Base-by-base conservation (phyloP, 2,797 vertebrate genomes). In the Hephaestus fuliginosus region DNA sequence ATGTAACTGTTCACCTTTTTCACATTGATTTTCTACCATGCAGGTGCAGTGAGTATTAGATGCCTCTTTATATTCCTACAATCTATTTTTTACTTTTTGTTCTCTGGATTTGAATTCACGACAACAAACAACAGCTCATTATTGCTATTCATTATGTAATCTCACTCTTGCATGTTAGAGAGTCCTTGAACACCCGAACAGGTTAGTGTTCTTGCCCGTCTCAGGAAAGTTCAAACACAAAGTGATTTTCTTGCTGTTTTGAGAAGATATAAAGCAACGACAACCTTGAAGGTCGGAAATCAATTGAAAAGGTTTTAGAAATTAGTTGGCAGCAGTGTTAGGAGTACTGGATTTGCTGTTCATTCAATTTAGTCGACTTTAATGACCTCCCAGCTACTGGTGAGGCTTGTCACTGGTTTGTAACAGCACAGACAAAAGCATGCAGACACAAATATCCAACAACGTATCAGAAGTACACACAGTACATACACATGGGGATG, bases 301-400 rank as follows among this genome's bases (percentile, higher is more conserved):
- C 61, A 56, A 43, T 80, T 76, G 70, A 28, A 66, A 72, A 68
- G 51, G 67, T 70, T 86, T 70, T 25, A 61, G 68, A 78, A 80
- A 85, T 67, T 39, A n/a, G 51, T 55, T 64, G 48, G 65, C 68
- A 71, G 60, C 43, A 56, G 60, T 13, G 28, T 64, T 68, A 46
- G 63, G 25, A 76, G 68, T 62, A 2, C 14, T 18, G 48, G 44
- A 70, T 72, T 70, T 78, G 55, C 48, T 2, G 28, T 69, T 46
- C 60, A 64, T 70, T 68, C 33, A 56, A 1, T 74, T 74, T 13
- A 3, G 20, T 81, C 61, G n/a, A 49, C 63, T 72, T 70, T 30
- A 66, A 61, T 46, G 55, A 65, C 28, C 15, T n/a, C 30, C 33
- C 7, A 36, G 73, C 66, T 68, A 56, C 52, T 63, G 65, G 17